Base-by-base conservation (phyloP, 2,888 invertebrate genomes). In the Oscheius sp. region DNA sequence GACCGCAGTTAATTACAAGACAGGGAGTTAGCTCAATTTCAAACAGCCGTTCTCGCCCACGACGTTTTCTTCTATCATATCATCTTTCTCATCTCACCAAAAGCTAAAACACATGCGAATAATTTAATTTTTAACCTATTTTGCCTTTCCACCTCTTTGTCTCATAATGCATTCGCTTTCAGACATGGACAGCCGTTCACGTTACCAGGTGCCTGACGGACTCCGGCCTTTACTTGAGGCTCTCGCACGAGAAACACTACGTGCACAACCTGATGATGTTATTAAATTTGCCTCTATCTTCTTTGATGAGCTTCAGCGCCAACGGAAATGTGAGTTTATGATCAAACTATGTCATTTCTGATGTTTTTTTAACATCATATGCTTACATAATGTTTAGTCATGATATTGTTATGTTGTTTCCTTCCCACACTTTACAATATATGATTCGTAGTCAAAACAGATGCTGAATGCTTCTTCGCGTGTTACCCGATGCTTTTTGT, bases 161-260 rank as follows among this genome's bases (percentile, higher is more conserved):
- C 28, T 56, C 24, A 14, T 56, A 17, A 59, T 12, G 14, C 28
- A 6, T 26, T 20, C 8, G 22, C 41, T 54, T 32, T 28, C 17
- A 24, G 32, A 32, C 41, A 67, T 69, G 67, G 51, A 57, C 20
- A 22, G 28, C 45, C 66, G 67, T 20, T 71, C 72, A 41, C 75
- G 79, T 28, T 84, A 82, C 67, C 75, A 77, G 41, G 78, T 84
- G 32, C 84, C 84, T 2, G 59, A 76, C n/a, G 80, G 78, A 33
- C 77, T 84, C 9, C 80, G 84, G 3, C 83, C 84, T 30, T 74
- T 84, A 17, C 75, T 84, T 38, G 84, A 84, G 63, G 73, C 73
- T 22, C 62, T 79, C 28, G 79, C 79, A 6, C 63, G 79, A 12
- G 79, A 79, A 51, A 72, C 74, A 26, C 49, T 79, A 12, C 65